Base-by-base conservation (phyloP, 2,888 invertebrate genomes). In the Erynnis tages region DNA sequence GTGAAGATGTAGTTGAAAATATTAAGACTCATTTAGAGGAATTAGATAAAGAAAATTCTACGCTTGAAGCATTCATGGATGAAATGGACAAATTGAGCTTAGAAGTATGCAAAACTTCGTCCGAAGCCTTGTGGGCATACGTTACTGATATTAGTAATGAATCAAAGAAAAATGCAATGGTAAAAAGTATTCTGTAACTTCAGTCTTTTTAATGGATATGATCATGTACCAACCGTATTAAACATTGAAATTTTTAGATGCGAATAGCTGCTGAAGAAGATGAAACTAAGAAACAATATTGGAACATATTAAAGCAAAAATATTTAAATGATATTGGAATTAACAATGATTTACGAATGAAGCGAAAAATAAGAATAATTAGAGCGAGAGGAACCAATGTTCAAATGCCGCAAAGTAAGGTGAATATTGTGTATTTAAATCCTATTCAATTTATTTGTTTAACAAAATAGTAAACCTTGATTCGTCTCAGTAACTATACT, bases 371-470 rank as follows among this genome's bases (percentile, higher is more conserved):
- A 34, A 69, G 82, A 57, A 82, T 88, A 17, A 85, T 89, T 47
- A 84, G 79, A 58, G 84, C 87, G 66, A 71, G 86, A 46, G 87
- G 85, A 0, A 84, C 79, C 1, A 89, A 85, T 57, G 84, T 88
- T 4, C 84, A 86, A 58, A 86, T 85, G 83, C 84, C 86, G 11
- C 80, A 86, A 62, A 88, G 83, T 65, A 86, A 87, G 74, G 88
- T 86, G n/a, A n/a, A n/a, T n/a, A n/a, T n/a, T n/a, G n/a, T n/a
- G n/a, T n/a, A n/a, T n/a, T n/a, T n/a, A n/a, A n/a, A n/a, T n/a
- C n/a, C n/a, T n/a, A n/a, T n/a, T n/a, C n/a, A n/a, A n/a, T n/a
- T n/a, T n/a, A n/a, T n/a, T 8, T n/a, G 10, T 29, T n/a, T n/a
- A n/a, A n/a, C n/a, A n/a, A n/a, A n/a, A n/a, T n/a, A n/a, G n/a